Evolutionary conservation across 2,888 invertebrate genomes (phyloP).

Genomic region (Stegana nigrithorax): DNA sequence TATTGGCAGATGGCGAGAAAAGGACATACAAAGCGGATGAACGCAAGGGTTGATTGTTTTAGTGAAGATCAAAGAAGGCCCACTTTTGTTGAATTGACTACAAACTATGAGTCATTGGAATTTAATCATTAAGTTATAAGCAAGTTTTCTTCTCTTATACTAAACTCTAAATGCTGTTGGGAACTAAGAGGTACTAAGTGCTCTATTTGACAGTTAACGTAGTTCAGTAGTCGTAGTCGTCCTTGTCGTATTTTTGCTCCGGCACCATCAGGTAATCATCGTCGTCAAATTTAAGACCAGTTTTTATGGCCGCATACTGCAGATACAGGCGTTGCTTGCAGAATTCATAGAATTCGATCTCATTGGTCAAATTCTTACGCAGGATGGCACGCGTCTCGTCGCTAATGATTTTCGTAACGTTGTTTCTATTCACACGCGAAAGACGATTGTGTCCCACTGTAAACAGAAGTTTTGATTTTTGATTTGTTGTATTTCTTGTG

Average conservation of each 20-base stretch:
- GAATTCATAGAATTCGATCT: slow-evolving; percentile 92
- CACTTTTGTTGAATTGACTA: slow-evolving; percentile 44
- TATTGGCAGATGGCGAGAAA: background rate
- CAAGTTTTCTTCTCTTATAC: background rate
- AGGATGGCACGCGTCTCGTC: slow-evolving; percentile 86
- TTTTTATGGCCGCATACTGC: slow-evolving; percentile 79
- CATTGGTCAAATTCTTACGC: slow-evolving; percentile 84
- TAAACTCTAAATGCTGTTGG: background rate
- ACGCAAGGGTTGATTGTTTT: too few relatives aligned
- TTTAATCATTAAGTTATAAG: background rate
- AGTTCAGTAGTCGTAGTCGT: slow-evolving; percentile 40
- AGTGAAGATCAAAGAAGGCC: background rate
- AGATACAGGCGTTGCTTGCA: slow-evolving; percentile 85
- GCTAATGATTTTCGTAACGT: slow-evolving; percentile 70
- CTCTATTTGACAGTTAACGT: too few relatives aligned
- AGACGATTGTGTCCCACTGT: slow-evolving; percentile 64
- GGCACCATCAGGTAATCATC: slow-evolving; percentile 63
- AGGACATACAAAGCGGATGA: background rate
- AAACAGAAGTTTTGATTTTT: slow-evolving; percentile 30
- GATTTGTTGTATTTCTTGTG: too few relatives aligned
- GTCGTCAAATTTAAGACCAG: slow-evolving; percentile 44
- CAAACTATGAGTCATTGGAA: slow-evolving; percentile 3
- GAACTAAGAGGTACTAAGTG: background rate
- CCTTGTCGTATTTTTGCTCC: slow-evolving; percentile 39
- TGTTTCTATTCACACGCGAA: slow-evolving; percentile 77